Base-by-base conservation (phyloP, 2,113 vertebrate species). In the Circaetus gallicus region DNA sequence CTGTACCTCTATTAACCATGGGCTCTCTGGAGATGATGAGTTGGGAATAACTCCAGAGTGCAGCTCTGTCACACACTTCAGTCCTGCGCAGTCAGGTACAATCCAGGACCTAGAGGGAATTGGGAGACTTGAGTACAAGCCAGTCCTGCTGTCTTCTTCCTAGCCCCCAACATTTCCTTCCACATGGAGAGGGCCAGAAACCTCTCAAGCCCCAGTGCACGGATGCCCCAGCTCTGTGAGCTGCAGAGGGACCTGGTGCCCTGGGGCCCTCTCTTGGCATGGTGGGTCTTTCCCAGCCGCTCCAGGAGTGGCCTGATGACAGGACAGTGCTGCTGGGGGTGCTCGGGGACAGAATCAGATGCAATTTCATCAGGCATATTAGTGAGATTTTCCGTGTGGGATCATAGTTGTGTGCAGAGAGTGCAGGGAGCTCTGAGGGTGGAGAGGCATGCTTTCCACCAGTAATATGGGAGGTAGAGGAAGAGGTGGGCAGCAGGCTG, bases 191-290 rank as follows among this genome's bases (percentile, higher is more conserved):
- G 20, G 19, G 21, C 5, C 34, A 76, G 34, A 80, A 63, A 43
- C 17, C 16, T 6, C 4, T 63, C 19, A 5, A 26, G 13, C 13
- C 29, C 22, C 29, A 22, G 18, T 7, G 2, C 9, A 15, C 0
- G 0, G 11, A 10, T 45, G 28, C 1, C 16, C 13, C 11, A 63
- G 24, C 13, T 88, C 34, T 43, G 29, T 3, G 16, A 73, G 69
- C 17, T 58, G 34, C 36, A 45, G 12, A 24, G 17, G 45, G 5
- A n/a, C 7, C 16, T 62, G 20, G 19, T 69, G 31, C 5, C 16
- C 42, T 26, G 1, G 1, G 36, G 3, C 3, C 3, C 2, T 8
- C 11, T 66, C 38, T 73, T n/a, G 29, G 16, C 5, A 17, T 16
- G 10, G 4, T 1, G 1, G 12, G 21, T 13, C 32, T 61, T 70